These are phyloP conservation scores for Ariopsis seemanni DNA, from an alignment of 2,113 vertebrate species.

Conservation along the genomic window DNA sequence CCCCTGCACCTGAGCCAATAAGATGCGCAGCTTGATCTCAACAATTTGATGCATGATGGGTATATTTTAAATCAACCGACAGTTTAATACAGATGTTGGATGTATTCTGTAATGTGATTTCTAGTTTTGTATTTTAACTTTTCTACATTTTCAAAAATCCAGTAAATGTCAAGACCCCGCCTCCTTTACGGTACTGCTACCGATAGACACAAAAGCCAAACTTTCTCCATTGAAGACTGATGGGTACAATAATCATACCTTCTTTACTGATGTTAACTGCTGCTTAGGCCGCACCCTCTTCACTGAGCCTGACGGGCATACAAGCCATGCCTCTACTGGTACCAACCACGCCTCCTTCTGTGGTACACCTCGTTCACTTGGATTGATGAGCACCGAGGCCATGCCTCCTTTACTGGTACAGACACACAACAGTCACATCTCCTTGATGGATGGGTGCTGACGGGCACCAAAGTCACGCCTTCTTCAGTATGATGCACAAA, in stretches of 20 bases:
- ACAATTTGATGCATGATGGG: neutral
- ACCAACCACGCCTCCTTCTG: neutral
- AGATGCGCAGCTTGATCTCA: neutral
- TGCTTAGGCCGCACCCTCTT: neutral
- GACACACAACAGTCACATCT: neutral
- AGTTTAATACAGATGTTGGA: neutral
- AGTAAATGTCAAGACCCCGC: neutral
- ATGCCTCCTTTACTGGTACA: neutral
- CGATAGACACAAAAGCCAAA: neutral
- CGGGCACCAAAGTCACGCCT: neutral
- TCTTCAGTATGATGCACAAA: neutral
- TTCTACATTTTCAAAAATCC: neutral
- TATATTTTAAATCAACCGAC: neutral
- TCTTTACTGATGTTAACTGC: neutral
- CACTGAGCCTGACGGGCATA: neutral
- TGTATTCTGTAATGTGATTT: neutral
- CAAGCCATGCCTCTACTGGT: neutral
- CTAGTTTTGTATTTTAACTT: neutral
- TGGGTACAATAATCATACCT: neutral
- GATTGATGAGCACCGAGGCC: neutral
- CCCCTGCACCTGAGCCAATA: neutral
- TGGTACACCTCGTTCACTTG: neutral
- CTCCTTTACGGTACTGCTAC: neutral
- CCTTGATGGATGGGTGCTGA: neutral
- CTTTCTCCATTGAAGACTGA: neutral